These are phyloP conservation scores for Coecobrya sp. DNA, from an alignment of 2,888 invertebrate genomes.

Conservation along the genomic window DNA sequence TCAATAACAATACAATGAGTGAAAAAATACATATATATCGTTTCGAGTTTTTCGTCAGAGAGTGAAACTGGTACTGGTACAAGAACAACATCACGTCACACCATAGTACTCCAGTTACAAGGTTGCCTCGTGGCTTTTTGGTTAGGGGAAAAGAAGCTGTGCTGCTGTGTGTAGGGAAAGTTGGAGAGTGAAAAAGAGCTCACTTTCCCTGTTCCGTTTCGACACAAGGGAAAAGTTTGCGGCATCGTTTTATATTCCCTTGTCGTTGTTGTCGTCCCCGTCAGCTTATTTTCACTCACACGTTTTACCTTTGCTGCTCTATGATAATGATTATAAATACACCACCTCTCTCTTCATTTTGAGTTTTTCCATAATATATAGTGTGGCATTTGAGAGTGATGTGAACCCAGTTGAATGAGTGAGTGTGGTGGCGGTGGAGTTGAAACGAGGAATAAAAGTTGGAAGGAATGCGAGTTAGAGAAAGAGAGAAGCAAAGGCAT, in stretches of 20 bases:
- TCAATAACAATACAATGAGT: slow-evolving; percentile 16
- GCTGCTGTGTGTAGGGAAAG: slow-evolving; percentile 7
- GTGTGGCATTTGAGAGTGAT: not conserved
- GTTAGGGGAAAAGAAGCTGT: slow-evolving; percentile 45
- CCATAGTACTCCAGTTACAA: slow-evolving; percentile 1
- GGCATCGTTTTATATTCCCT: not conserved
- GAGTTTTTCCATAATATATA: not conserved
- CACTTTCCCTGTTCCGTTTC: slow-evolving; percentile 24
- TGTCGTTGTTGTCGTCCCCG: slow-evolving; percentile 11
- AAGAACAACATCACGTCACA: slow-evolving; percentile 21
- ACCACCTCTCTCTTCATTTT: not conserved
- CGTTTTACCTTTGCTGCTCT: not conserved
- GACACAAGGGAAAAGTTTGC: slow-evolving; percentile 14
- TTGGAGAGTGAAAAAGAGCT: slow-evolving; percentile 15
- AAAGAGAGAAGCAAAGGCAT: not conserved
- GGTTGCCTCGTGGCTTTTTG: slow-evolving; percentile 46
- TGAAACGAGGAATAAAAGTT: not conserved
- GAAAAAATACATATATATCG: not conserved
- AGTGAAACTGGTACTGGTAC: slow-evolving; percentile 33
- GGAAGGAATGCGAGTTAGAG: not conserved
- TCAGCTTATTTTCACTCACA: slow-evolving; percentile 21
- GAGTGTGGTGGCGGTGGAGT: slow-evolving; percentile 18
- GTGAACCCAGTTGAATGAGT: not conserved
- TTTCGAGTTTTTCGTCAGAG: not conserved
- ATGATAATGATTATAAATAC: slow-evolving; percentile 19